Evolutionary conservation across 2,888 invertebrate genomes (phyloP), one percentile per base, ranked within the genome.

Genomic region (Latrodectus elegans): DNA sequence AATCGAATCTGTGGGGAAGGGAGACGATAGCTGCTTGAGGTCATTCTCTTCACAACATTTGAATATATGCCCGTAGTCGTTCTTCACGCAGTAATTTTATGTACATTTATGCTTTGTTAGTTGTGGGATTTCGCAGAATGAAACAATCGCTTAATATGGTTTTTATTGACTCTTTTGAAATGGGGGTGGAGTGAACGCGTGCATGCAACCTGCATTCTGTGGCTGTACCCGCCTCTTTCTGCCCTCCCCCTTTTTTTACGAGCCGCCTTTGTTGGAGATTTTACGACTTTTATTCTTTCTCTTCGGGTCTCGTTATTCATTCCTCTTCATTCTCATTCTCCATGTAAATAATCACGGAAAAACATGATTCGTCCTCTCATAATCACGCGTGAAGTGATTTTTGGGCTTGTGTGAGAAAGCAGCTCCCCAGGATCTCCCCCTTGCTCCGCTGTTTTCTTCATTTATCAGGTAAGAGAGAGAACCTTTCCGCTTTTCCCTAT

Each of bases 341-440:
- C 84, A 84, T 84, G 77, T 84, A 84, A 84, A 84, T 84, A 84
- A 84, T 84, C 77, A 72, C 84, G 64, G 67, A 67, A 60, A 72
- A 84, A 64, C 76, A 15, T 65, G 22, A 71, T 84, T 76, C 84
- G 77, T 51, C 52, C 84, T 55, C 52, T 55, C 72, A 77, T 72
- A 84, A 77, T 84, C 84, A 76, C 60, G 60, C 75, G 65, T 51
- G 49, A 52, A 17, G 14, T 67, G 38, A 22, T 17, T 22, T 77
- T 67, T 15, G 73, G 17, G 15, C 17, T 26, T 17, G 11, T 52
- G 22, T 12, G 17, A 51, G 52, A 17, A n/a, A 22, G 38, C 38
- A 1, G 38, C 38, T 38, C 4, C 38, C 4, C 38, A 38, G 6
- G 38, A 38, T 38, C 38, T 38, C 38, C 38, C 22, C 6, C 4